These are phyloP conservation scores for Epirrhoe tristata DNA, from an alignment of 2,888 invertebrate genomes.

Conservation along the genomic window DNA sequence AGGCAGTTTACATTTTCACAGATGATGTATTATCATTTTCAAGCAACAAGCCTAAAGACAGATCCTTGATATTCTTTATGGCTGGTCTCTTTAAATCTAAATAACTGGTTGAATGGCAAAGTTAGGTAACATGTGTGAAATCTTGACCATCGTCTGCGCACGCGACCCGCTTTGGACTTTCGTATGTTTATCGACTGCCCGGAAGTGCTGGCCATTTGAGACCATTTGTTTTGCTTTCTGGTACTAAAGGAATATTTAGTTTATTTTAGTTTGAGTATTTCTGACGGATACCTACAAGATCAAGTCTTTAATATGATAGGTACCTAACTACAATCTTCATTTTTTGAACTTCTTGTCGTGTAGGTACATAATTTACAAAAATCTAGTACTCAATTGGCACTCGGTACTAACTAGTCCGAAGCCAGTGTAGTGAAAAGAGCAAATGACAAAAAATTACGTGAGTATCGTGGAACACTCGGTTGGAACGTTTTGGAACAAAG, in stretches of 20 bases:
- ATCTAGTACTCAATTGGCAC: too few species aligned
- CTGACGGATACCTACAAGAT: background rate
- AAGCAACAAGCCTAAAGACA: background rate
- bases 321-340: too few species aligned
- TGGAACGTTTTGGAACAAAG: too few species aligned
- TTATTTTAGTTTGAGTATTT: background rate
- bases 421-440: too few species aligned
- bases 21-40: too few species aligned
- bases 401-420: too few species aligned
- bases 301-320: too few species aligned
- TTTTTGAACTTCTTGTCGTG: too few species aligned
- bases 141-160: constrained; percentile 33
- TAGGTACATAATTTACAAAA: too few species aligned
- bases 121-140: constrained; percentile 43
- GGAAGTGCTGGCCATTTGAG: constrained; percentile 32
- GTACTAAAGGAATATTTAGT: constrained; percentile 13
- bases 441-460: too few species aligned
- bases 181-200: constrained; percentile 28
- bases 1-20: too few species aligned
- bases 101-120: constrained; percentile 29
- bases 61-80: background rate
- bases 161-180: constrained; percentile 39
- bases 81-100: constrained; percentile 32
- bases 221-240: constrained; percentile 30
- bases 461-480: too few species aligned